Evolutionary conservation across 2,888 invertebrate species (phyloP).

Genomic region (Hydraecia micacea): DNA sequence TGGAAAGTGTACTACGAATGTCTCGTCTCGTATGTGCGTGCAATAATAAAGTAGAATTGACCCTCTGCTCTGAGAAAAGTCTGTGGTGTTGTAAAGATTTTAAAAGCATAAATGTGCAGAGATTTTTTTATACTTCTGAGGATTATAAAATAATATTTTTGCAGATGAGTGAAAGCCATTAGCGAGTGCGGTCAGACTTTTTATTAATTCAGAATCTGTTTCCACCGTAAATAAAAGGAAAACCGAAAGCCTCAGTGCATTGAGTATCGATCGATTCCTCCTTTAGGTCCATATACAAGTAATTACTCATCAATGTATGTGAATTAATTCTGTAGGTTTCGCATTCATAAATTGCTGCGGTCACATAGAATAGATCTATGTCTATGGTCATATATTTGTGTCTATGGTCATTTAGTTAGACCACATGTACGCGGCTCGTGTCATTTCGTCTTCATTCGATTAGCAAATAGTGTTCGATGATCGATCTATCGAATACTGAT

Average conservation of each 20-base stretch:
- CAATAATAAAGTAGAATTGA: conserved; percentile 38
- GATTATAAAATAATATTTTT: not conserved
- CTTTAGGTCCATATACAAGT: conserved; percentile 2
- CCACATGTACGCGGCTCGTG: conserved; percentile 44
- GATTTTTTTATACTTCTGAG: not conserved
- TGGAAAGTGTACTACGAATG: conserved; percentile 68
- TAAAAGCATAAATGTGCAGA: not conserved
- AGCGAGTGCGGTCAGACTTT: not conserved
- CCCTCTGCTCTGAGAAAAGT: conserved; percentile 14
- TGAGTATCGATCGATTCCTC: conserved; percentile 15
- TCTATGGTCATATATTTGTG: conserved; percentile 1
- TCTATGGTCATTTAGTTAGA: conserved; percentile 15
- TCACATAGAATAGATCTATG: not conserved
- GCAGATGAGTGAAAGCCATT: not conserved
- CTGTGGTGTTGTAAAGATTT: conserved; percentile 1
- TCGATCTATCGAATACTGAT: conserved; percentile 63
- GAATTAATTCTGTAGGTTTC: conserved; percentile 27
- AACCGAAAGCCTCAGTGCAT: not conserved
- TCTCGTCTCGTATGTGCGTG: conserved; percentile 32
- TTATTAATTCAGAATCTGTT: conserved; percentile 1
- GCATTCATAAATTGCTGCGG: conserved; percentile 35
- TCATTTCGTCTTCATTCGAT: conserved; percentile 54
- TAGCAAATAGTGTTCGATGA: conserved; percentile 59
- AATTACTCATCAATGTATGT: conserved; percentile 15
- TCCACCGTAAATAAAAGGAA: not conserved